A percentile compares a stretch with the other conserved stretches of the same genome.
Conservation (phyloP, 2,888 invertebrate genomes). For the Unio delphinus region DNA sequence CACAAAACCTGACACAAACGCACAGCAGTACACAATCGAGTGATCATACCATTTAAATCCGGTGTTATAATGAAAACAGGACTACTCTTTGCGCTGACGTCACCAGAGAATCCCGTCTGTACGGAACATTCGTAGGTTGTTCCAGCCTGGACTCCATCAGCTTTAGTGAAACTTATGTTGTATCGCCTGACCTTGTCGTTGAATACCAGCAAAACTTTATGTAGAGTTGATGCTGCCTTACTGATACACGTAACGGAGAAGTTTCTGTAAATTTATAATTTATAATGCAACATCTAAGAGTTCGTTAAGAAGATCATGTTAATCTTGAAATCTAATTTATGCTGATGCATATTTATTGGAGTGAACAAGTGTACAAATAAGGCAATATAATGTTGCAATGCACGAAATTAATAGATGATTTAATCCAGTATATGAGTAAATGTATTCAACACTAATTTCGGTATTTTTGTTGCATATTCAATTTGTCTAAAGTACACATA, state of each 20-base stretch:
- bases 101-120: conserved; percentile 19
- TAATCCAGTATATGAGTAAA: too few relatives aligned
- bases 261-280: too few relatives aligned
- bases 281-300: too few relatives aligned
- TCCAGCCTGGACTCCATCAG: conserved; percentile 40
- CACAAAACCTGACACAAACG: neutral
- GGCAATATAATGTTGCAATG: too few relatives aligned
- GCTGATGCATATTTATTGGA: too few relatives aligned
- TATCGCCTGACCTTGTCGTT: conserved; percentile 14
- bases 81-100: conserved; percentile 39
- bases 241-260: conserved; percentile 22
- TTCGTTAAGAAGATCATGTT: too few relatives aligned
- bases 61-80: conserved; percentile 40
- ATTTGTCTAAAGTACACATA: too few relatives aligned
- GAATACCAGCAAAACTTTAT: conserved; percentile 3
- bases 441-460: too few relatives aligned
- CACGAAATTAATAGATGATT: too few relatives aligned
- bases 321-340: too few relatives aligned
- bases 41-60: conserved; percentile 18
- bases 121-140: conserved; percentile 46
- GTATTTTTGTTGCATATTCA: too few relatives aligned
- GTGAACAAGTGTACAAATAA: too few relatives aligned
- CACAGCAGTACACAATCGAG: neutral
- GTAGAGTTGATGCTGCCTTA: conserved; percentile 21
- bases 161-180: conserved; percentile 14